Percentiles rank a stretch among this genome's conserved stretches.
These are phyloP conservation scores for Propsilocerus akamusi DNA, from an alignment of 1,140 invertebrate species.

Conservation along the genomic window DNA sequence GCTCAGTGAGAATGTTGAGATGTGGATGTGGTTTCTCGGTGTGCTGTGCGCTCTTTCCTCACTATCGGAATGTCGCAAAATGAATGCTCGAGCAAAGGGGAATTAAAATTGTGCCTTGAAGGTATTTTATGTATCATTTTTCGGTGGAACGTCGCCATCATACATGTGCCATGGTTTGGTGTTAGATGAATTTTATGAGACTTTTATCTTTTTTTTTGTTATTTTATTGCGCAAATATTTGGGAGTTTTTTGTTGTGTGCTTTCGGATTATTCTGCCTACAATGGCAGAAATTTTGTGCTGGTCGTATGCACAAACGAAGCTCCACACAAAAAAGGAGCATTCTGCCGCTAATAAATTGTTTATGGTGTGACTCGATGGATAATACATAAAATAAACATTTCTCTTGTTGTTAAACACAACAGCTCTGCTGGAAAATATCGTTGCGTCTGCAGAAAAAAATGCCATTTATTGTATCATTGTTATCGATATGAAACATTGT, in stretches of 20 bases:
- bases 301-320: background rate
- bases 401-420: background rate
- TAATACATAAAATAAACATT: background rate
- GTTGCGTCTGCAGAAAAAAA: background rate
- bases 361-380: background rate
- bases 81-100: background rate
- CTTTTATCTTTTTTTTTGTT: background rate
- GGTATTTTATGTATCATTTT: constrained; percentile 4
- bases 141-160: background rate
- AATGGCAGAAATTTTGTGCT: background rate
- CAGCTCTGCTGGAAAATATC: background rate
- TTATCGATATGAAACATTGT: too few relatives aligned
- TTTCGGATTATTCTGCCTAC: background rate
- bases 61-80: background rate
- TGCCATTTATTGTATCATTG: too few relatives aligned
- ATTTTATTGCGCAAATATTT: background rate
- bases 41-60: background rate
- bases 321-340: too few relatives aligned
- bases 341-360: background rate
- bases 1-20: background rate
- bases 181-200: background rate
- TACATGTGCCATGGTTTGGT: background rate
- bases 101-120: constrained; percentile 3
- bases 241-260: background rate
- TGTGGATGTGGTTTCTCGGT: background rate